These are phyloP conservation scores for Amblyopsis rosae DNA, from an alignment of 2,113 vertebrate genomes.

Conservation along the genomic window DNA sequence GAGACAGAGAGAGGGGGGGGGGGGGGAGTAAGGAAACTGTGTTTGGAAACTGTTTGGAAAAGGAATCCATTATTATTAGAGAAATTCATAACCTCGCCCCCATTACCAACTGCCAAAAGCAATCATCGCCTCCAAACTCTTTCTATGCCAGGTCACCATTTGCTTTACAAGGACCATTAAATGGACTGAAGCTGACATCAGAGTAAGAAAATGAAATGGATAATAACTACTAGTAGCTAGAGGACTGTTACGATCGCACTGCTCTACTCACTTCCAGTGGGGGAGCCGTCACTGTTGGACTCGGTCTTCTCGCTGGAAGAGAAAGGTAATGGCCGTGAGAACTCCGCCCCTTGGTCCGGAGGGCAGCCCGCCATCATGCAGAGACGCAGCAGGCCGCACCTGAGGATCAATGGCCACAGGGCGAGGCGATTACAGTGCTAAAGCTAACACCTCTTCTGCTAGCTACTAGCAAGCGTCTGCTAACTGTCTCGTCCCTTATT, in stretches of 20 bases:
- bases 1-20: not conserved
- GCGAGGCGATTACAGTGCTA: conserved; percentile 79
- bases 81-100: not conserved
- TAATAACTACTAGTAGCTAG: conserved; percentile 12
- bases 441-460: conserved; percentile 65
- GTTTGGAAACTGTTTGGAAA: not conserved
- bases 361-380: conserved; percentile 84
- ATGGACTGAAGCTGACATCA: too few species aligned
- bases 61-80: not conserved
- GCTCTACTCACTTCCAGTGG: conserved; percentile 80
- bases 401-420: conserved; percentile 80
- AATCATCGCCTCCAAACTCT: too few species aligned
- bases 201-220: not conserved
- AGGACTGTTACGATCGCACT: conserved; percentile 2
- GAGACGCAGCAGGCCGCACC: conserved; percentile 84
- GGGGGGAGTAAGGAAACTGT: not conserved
- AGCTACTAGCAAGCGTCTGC: conserved; percentile 27
- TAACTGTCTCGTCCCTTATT: not conserved
- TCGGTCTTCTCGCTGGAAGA: conserved; percentile 95
- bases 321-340: conserved; percentile 82
- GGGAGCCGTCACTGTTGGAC: conserved; percentile 88
- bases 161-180: too few species aligned
- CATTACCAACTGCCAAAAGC: too few species aligned
- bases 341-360: conserved; percentile 79
- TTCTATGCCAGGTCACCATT: too few species aligned